A percentile compares a stretch with the other conserved stretches of the same genome.
Evolutionary conservation across 2,888 invertebrate genomes (phyloP).

Genomic region (Heliconius ethilla): DNA sequence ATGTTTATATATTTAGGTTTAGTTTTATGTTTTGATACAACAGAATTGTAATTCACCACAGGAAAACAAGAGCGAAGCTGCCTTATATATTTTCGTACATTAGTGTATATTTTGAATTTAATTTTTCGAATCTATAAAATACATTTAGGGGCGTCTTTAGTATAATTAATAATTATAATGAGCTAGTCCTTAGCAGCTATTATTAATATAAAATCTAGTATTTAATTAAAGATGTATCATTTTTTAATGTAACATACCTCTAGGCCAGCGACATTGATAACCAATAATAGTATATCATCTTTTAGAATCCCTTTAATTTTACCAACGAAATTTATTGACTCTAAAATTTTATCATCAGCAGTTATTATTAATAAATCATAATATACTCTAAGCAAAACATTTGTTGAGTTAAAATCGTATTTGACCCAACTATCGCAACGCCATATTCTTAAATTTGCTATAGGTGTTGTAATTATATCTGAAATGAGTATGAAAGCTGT

Average conservation of each 20-base stretch:
- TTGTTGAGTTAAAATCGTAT: slow-evolving; percentile 51
- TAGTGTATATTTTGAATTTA: slow-evolving; percentile 64
- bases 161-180: neutral
- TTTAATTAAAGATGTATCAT: neutral
- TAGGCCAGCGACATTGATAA: slow-evolving; percentile 51
- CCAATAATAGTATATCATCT: slow-evolving; percentile 64
- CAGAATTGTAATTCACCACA: slow-evolving; percentile 53
- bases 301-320: slow-evolving; percentile 71
- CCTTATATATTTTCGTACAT: slow-evolving; percentile 53
- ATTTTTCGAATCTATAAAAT: slow-evolving; percentile 62
- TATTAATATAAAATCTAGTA: neutral
- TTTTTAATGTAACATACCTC: slow-evolving; percentile 53
- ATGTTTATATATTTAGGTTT: slow-evolving; percentile 56
- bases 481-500: neutral
- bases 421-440: slow-evolving; percentile 58
- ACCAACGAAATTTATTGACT: slow-evolving; percentile 61
- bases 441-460: slow-evolving; percentile 69
- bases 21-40: slow-evolving; percentile 40
- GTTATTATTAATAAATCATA: slow-evolving; percentile 65
- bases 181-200: neutral
- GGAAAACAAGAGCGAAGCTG: slow-evolving; percentile 60
- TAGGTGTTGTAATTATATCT: slow-evolving; percentile 45
- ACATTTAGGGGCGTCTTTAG: neutral
- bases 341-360: slow-evolving; percentile 60
- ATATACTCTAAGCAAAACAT: slow-evolving; percentile 54